phyloP scores from a whole-genome alignment of 2,113 vertebrate species.

The Tautogolabrus adspersus region DNA sequence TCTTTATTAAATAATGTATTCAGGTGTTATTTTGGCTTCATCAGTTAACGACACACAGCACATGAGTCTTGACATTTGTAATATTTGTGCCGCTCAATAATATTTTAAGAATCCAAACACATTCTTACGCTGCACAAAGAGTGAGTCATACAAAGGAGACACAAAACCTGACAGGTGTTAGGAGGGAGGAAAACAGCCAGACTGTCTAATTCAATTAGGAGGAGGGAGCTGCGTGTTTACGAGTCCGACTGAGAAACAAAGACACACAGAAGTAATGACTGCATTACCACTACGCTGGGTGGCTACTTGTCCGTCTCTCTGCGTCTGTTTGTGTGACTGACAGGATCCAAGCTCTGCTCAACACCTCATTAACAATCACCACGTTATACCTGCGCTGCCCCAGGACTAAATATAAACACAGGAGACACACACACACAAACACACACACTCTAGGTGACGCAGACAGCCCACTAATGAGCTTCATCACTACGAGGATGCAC shows the following conservation, averaged over 20 bases:
- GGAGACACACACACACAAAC: constrained; percentile 11
- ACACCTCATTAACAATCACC: constrained; percentile 71
- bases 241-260: constrained; percentile 30
- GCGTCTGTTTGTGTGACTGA: constrained; percentile 54
- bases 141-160: constrained; percentile 30
- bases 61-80: not conserved
- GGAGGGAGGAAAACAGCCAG: not conserved
- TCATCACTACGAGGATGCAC: constrained; percentile 63
- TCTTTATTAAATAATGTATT: too few relatives aligned
- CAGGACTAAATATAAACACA: constrained; percentile 76
- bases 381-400: constrained; percentile 61
- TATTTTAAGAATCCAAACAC: not conserved
- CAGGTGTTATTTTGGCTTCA: not conserved
- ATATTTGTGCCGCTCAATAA: not conserved
- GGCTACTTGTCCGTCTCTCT: constrained; percentile 23
- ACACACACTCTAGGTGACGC: constrained; percentile 22
- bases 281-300: constrained; percentile 8
- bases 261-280: constrained; percentile 17
- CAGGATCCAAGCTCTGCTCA: constrained; percentile 50
- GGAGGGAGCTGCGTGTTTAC: constrained; percentile 1
- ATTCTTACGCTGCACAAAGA: not conserved
- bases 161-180: constrained; percentile 31
- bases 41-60: not conserved
- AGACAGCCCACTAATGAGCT: constrained; percentile 70
- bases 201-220: constrained; percentile 29